These are phyloP conservation scores for Murina feae DNA, from an alignment of 2,113 vertebrate genomes.

Conservation along the genomic window DNA sequence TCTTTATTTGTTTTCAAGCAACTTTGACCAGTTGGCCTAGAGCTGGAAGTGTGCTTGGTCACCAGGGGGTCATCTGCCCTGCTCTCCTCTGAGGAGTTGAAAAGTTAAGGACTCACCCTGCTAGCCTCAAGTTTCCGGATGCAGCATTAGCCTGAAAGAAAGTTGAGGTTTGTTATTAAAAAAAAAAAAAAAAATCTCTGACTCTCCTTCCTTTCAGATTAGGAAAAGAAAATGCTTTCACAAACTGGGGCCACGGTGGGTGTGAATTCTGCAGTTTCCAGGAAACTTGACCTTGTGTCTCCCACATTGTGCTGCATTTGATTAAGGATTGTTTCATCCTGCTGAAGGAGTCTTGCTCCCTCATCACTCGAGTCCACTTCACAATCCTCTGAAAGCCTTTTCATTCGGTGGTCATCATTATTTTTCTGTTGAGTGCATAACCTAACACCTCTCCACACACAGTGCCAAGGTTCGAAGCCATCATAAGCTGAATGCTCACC, in stretches of 20 bases:
- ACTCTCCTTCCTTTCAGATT: not conserved
- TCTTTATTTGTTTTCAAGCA: conserved; percentile 37
- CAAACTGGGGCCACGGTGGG: not conserved
- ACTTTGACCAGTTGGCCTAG: not conserved
- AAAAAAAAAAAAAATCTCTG: not conserved
- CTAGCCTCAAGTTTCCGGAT: not conserved
- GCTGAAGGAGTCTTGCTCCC: conserved; percentile 70
- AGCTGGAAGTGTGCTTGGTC: not conserved
- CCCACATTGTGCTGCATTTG: conserved; percentile 57
- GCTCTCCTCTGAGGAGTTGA: not conserved
- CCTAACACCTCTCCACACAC: conserved; percentile 75
- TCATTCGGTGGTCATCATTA: conserved; percentile 72
- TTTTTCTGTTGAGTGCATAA: conserved; percentile 74
- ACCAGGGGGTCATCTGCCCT: not conserved
- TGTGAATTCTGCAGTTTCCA: conserved; percentile 39
- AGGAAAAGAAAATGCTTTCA: conserved; percentile 8
- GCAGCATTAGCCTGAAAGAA: not conserved
- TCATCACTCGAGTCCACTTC: conserved; percentile 71
- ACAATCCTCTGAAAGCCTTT: conserved; percentile 71
- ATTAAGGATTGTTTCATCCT: conserved; percentile 75
- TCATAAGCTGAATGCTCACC: conserved; percentile 80
- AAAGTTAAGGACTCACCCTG: not conserved
- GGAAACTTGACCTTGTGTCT: conserved; percentile 57
- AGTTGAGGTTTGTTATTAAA: not conserved
- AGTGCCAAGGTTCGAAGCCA: conserved; percentile 76